Evolutionary conservation across 2,888 invertebrate genomes (phyloP).

Genomic region (Orthonychiurus folsomi): DNA sequence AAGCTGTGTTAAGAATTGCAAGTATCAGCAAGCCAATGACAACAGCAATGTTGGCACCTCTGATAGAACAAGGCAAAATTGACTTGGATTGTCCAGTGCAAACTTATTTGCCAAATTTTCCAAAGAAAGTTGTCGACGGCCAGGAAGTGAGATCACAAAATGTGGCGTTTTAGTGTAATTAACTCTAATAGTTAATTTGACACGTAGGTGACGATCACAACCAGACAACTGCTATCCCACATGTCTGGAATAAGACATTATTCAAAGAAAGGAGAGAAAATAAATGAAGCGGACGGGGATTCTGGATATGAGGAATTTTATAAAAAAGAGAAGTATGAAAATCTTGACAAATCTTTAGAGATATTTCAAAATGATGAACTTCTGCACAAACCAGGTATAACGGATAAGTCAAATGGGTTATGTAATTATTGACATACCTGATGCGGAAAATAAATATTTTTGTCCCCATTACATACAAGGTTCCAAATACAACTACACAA

Average conservation of each 20-base stretch:
- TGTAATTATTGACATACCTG: no score
- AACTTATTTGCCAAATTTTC: conserved; percentile 49
- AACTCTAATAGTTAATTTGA: not conserved
- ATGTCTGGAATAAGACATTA: conserved; percentile 52
- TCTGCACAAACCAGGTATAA: conserved; percentile 48
- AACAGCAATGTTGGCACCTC: conserved; percentile 48
- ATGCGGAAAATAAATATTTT: no score
- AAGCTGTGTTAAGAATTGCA: conserved; percentile 52
- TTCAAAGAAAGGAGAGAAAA: conserved; percentile 40
- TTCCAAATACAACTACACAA: conserved; percentile 48
- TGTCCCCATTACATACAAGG: no score
- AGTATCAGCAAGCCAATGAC: conserved; percentile 53
- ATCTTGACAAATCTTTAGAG: conserved; percentile 45
- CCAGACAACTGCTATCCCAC: conserved; percentile 49
- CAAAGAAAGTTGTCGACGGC: conserved; percentile 47
- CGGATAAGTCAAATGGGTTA: no score
- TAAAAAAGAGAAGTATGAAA: conserved; percentile 44
- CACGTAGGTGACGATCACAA: conserved; percentile 47
- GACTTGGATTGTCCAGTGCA: conserved; percentile 50
- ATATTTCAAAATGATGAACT: conserved; percentile 52
- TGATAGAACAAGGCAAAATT: conserved; percentile 48
- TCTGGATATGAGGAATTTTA: conserved; percentile 45
- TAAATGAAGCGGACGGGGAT: conserved; percentile 32
- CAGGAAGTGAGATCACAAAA: conserved; percentile 44
- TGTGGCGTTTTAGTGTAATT: not conserved